Evolutionary conservation across 2,797 vertebrate genomes (phyloP).

Genomic region (Phoxinus dragarum): DNA sequence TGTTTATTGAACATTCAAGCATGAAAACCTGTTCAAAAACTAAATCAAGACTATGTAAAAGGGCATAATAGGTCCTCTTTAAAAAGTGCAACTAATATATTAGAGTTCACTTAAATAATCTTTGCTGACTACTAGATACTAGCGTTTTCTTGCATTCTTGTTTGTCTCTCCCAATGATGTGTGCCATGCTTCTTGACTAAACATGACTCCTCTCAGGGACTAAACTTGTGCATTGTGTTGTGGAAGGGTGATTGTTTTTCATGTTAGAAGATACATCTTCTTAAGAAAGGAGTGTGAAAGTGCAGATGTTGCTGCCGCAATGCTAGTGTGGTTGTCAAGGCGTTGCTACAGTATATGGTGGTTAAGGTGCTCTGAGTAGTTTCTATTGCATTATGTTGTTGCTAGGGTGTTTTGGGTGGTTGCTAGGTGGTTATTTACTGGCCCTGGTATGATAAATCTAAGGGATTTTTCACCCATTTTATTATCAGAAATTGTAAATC

Average conservation of each 20-base stretch:
- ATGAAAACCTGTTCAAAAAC: not conserved
- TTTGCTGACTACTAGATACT: not conserved
- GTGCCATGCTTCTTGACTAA: not conserved
- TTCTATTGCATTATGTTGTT: not conserved
- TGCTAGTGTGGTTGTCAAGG: not conserved
- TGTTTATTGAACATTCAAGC: not conserved
- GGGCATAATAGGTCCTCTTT: not conserved
- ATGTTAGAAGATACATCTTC: not conserved
- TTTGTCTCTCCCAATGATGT: constrained; percentile 6
- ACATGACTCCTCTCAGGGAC: not conserved
- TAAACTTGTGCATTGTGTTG: not conserved
- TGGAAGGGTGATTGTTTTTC: not conserved
- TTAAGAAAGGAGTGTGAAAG: not conserved
- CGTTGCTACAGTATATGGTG: not conserved
- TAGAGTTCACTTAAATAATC: constrained; percentile 2
- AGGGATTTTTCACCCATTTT: not conserved
- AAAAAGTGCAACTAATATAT: not conserved
- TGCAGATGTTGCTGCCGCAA: not conserved
- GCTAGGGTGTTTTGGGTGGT: not conserved
- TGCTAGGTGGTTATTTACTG: not conserved
- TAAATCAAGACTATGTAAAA: not conserved
- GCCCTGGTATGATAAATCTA: not conserved
- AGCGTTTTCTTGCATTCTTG: not conserved
- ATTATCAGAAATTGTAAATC: not conserved
- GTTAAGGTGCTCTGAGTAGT: not conserved